These are phyloP conservation scores for Rhinichthys osculus DNA, from an alignment of 2,797 vertebrate genomes.

Conservation along the genomic window DNA sequence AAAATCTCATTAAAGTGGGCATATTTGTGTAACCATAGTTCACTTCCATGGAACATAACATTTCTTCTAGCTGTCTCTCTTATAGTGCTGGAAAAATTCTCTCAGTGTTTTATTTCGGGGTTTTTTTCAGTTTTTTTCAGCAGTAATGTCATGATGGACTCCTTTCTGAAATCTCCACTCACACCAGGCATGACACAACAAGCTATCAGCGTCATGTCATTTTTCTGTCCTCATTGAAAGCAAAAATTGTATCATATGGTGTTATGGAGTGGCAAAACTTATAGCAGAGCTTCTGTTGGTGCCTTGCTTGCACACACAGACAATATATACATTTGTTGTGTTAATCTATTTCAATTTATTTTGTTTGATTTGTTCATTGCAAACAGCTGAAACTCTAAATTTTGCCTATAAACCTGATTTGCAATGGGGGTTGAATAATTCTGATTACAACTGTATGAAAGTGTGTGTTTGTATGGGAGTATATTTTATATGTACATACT, in stretches of 20 bases:
- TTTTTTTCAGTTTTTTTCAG: neutral
- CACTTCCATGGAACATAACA: constrained; percentile 33
- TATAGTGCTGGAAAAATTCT: neutral
- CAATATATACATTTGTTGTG: neutral
- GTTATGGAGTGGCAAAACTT: neutral
- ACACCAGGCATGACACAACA: neutral
- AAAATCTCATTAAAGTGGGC: constrained; percentile 52
- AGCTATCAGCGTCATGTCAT: neutral
- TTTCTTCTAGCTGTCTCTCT: neutral
- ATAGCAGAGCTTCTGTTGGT: neutral
- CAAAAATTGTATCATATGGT: neutral
- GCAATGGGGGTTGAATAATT: no score
- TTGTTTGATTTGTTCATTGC: no score
- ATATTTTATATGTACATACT: no score
- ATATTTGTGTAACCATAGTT: constrained; percentile 47
- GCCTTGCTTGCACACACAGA: neutral
- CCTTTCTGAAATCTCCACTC: neutral
- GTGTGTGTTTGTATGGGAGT: no score
- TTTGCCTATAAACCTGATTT: no score
- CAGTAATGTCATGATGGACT: neutral
- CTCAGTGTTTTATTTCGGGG: neutral
- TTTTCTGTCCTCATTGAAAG: neutral
- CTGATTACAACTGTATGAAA: no score
- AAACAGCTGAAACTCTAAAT: no score
- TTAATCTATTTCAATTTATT: no score